These are phyloP conservation scores for Montipora foliosa DNA, from an alignment of 64 coral and sea anemone genomes.

Conservation along the genomic window DNA sequence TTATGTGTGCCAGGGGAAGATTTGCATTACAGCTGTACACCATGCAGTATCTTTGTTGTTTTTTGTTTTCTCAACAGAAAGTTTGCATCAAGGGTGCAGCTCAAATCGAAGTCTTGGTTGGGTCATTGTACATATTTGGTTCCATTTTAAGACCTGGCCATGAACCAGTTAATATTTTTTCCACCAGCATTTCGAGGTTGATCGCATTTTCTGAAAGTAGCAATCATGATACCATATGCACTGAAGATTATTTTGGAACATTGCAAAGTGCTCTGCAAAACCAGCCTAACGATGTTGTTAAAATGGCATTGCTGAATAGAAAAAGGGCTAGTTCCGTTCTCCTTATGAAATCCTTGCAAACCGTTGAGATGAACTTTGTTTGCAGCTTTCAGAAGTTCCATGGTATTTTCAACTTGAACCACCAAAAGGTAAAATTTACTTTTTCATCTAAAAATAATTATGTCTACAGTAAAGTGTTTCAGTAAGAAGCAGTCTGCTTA, in stretches of 20 bases:
- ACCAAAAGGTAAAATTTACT: constrained; percentile 1
- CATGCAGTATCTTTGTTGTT: no score
- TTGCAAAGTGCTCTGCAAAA: neutral
- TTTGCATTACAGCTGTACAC: no score
- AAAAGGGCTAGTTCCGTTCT: constrained; percentile 19
- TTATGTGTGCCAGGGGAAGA: no score
- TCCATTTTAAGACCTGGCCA: constrained; percentile 13
- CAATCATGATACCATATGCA: neutral
- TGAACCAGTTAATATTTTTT: constrained; percentile 43
- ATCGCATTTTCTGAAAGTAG: constrained; percentile 33
- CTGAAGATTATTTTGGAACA: neutral
- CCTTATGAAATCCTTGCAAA: constrained; percentile 6
- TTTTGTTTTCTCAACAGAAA: neutral
- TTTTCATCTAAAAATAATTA: no score
- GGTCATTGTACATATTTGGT: neutral
- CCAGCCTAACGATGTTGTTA: neutral
- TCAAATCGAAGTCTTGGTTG: neutral
- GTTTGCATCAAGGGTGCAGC: constrained; percentile 36
- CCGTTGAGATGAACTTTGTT: constrained; percentile 37
- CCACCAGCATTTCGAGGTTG: constrained; percentile 35
- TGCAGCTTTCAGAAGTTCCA: neutral
- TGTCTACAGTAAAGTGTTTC: no score
- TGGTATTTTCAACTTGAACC: constrained; percentile 2
- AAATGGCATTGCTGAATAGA: constrained; percentile 29
- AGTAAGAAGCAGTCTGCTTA: no score